A percentile compares a stretch with the other conserved stretches of the same genome.
Conservation (phyloP, 2,888 invertebrate genomes). For the Thecophora atra region DNA sequence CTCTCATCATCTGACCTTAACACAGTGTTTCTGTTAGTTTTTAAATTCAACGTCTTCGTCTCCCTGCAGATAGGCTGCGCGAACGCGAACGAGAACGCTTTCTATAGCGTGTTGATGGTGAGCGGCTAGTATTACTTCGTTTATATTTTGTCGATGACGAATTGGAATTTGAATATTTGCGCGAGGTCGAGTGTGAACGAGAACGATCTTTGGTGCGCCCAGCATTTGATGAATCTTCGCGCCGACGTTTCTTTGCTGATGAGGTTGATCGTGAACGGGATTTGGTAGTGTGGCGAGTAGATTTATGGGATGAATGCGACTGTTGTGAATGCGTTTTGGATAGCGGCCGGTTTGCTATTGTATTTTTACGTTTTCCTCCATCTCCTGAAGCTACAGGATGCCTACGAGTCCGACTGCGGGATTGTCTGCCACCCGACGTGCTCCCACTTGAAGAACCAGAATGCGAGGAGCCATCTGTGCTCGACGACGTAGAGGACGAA, state of each 20-base stretch:
- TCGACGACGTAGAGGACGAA: constrained; percentile 52
- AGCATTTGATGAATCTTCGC: constrained; percentile 37
- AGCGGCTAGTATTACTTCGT: constrained; percentile 48
- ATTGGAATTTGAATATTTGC: constrained; percentile 43
- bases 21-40: no score
- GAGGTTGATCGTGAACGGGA: constrained; percentile 51
- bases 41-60: constrained; percentile 40
- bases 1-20: no score
- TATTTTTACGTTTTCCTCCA: constrained; percentile 17
- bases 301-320: constrained; percentile 46
- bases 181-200: constrained; percentile 47
- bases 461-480: constrained; percentile 34
- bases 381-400: constrained; percentile 18
- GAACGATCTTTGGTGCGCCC: constrained; percentile 43
- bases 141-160: constrained; percentile 44
- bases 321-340: constrained; percentile 48
- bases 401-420: constrained; percentile 34
- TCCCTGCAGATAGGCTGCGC: constrained; percentile 40
- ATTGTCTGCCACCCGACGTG: constrained; percentile 29
- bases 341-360: constrained; percentile 43
- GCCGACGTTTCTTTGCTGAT: constrained; percentile 49
- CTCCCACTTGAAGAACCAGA: constrained; percentile 36
- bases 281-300: constrained; percentile 46
- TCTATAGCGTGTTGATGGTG: constrained; percentile 43
- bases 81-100: constrained; percentile 44